A percentile compares a stretch with the other conserved stretches of the same genome.
Conservation (phyloP, 2,797 vertebrate species). For the Microchirus variegatus region DNA sequence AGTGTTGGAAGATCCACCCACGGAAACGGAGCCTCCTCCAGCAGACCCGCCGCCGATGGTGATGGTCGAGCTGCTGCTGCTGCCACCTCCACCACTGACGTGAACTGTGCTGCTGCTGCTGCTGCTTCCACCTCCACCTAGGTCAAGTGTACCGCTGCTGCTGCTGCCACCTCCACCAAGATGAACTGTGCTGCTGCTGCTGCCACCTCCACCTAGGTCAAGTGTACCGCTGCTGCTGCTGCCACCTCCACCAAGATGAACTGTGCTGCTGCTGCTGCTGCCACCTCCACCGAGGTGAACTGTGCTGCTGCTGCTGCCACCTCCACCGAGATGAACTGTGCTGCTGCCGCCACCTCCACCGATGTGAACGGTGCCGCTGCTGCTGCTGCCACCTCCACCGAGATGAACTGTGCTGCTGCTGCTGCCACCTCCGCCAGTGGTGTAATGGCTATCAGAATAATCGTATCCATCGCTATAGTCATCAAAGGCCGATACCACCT, state of each 20-base stretch:
- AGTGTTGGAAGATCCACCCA: constrained; percentile 50
- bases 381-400: constrained; percentile 25
- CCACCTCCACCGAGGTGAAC: constrained; percentile 21
- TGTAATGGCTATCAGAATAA: constrained; percentile 58
- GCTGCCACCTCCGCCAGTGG: constrained; percentile 34
- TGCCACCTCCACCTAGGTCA: constrained; percentile 32
- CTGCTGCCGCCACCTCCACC: constrained; percentile 5
- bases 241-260: constrained; percentile 12
- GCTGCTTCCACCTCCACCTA: neutral
- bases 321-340: no score
- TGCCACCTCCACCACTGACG: constrained; percentile 11
- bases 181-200: neutral
- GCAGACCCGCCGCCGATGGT: constrained; percentile 40
- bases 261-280: neutral
- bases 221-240: constrained; percentile 46
- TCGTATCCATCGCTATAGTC: constrained; percentile 67
- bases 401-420: neutral
- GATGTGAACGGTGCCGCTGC: constrained; percentile 1
- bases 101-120: constrained; percentile 25
- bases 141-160: constrained; percentile 6
- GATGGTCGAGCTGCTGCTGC: constrained; percentile 60
- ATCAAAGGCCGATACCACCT: constrained; percentile 65
- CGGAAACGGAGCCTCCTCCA: constrained; percentile 50
- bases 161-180: constrained; percentile 22
- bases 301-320: constrained; percentile 8